Evolutionary conservation across 2,888 invertebrate genomes (phyloP).

Genomic region (Pomacea canaliculata): DNA sequence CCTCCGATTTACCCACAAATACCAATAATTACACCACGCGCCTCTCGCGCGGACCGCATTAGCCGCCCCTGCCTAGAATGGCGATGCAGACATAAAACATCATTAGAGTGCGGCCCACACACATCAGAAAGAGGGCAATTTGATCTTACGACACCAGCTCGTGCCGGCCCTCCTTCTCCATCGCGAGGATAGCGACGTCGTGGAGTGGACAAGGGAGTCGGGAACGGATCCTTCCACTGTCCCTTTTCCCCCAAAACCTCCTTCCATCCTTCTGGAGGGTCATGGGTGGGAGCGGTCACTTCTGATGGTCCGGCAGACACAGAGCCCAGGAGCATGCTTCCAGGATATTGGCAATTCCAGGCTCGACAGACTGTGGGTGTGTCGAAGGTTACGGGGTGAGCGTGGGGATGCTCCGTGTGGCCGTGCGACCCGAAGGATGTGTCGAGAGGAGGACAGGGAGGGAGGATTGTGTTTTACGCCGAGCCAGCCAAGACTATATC

Average conservation of each 20-base stretch:
- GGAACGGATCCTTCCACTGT: no score
- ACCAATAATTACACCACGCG: slow-evolving; percentile 29
- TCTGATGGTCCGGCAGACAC: slow-evolving; percentile 21
- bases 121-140: slow-evolving; percentile 16
- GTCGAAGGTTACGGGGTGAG: no score
- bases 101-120: slow-evolving; percentile 23
- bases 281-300: slow-evolving; percentile 26
- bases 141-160: slow-evolving; percentile 13
- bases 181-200: slow-evolving; percentile 15
- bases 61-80: slow-evolving; percentile 27
- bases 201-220: slow-evolving; percentile 9
- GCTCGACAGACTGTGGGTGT: not conserved
- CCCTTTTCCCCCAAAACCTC: no score
- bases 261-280: not conserved
- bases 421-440: no score
- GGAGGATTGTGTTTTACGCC: no score
- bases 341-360: slow-evolving; percentile 37
- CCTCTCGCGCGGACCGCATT: slow-evolving; percentile 12
- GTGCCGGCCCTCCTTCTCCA: not conserved
- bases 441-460: no score
- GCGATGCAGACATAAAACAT: slow-evolving; percentile 30
- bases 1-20: slow-evolving; percentile 25
- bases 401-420: no score
- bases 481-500: no score
- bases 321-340: slow-evolving; percentile 6